Conservation (phyloP, 1,140 invertebrate species). For the Hermatobates lingyangjiaoensis region DNA sequence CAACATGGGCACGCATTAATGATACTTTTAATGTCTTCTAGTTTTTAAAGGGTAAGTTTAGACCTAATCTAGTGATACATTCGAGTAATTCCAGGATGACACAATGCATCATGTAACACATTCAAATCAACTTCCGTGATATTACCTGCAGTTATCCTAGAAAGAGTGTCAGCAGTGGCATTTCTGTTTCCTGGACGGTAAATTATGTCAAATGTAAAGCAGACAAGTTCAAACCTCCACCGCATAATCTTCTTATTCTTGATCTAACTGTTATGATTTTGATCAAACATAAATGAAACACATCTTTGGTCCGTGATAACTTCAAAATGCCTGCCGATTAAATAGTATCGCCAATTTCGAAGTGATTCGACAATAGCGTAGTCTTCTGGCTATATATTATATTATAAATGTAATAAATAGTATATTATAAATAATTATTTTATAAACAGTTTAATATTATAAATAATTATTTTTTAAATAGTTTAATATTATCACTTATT, state of each 20-base stretch:
- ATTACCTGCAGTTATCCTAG: not conserved
- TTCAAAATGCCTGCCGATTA: not conserved
- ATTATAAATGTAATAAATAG: not conserved
- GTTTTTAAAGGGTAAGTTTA: not conserved
- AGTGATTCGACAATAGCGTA: not conserved
- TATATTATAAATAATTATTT: not conserved
- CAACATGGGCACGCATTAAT: not conserved
- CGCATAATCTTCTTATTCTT: not conserved
- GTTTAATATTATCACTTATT: not conserved
- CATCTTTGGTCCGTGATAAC: not conserved
- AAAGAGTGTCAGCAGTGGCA: not conserved
- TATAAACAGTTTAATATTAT: not conserved
- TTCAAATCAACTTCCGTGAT: not conserved
- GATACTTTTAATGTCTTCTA: not conserved
- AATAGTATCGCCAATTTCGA: not conserved
- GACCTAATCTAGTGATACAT: not conserved
- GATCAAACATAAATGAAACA: not conserved
- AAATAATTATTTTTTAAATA: not conserved
- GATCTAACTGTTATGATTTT: not conserved
- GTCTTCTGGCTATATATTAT: not conserved
- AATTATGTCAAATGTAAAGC: not conserved
- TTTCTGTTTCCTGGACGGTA: not conserved
- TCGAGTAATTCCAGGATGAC: not conserved
- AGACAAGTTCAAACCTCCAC: not conserved
- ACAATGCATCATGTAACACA: not conserved